Evolutionary conservation across 2,113 vertebrate species (phyloP), one percentile per base, ranked within the genome.

Genomic region (Turdus rufiventris): DNA sequence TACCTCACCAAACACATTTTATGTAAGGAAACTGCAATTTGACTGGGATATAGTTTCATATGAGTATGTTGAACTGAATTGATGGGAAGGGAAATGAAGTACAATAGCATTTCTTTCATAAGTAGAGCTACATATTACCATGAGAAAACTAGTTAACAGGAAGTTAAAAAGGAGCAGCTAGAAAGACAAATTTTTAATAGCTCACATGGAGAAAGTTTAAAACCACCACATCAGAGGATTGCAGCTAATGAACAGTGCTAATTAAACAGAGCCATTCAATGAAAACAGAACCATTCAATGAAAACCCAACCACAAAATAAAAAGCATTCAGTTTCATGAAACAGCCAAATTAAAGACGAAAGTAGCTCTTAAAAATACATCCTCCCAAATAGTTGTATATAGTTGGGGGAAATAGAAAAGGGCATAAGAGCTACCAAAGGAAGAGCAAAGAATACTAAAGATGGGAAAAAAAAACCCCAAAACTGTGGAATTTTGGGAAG

Each of bases 161-260:
- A 93, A 89, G 53, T 15, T 72, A 60, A 88, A 94, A 91, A 79
- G 40, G 28, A 76, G 54, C 81, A 89, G 42, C 58, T 88, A 89
- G 74, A 89, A 94, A 25, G 54, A 82, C n/a, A 57, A 24, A 10
- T 38, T 66, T 93, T 96, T 95, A 65, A 76, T 80, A 82, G 62
- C 29, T 95, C 10, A 14, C 57, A 76, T 2, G 2, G 54, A 76
- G 85, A 96, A 90, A 93, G 78, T 91, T 96, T 96, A 94, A 96
- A 96, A 66, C 62, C 66, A 85, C 95, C 94, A 96, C 95, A 96
- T 96, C 92, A 93, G 93, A 96, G 62, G 51, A 91, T 5, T 8
- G 3, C 36, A 95, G 84, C 68, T 94, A 95, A 94, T 81, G 66
- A 88, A 91, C 31, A 76, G 62, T 83, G 60, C 45, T 96, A 96